Evolutionary conservation across 1,140 invertebrate species (phyloP).

Genomic region (Chrysomallon squamiferum): DNA sequence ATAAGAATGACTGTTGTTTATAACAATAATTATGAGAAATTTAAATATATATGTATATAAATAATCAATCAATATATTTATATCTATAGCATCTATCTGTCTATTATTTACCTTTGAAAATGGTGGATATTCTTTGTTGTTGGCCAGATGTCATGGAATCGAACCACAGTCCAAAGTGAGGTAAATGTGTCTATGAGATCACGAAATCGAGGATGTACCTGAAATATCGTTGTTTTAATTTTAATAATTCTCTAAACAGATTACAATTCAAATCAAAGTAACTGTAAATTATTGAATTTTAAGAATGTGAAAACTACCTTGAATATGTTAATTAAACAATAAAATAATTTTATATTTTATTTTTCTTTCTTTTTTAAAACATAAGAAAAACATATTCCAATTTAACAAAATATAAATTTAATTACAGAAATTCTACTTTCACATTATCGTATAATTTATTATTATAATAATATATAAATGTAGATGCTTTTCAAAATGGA

Average conservation of each 20-base stretch:
- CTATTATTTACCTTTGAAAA: constrained; percentile 52
- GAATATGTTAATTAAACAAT: neutral
- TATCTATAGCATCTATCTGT: too few species aligned
- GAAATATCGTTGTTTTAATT: constrained; percentile 16
- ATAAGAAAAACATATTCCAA: neutral
- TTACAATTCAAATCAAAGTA: neutral
- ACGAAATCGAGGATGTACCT: constrained; percentile 54
- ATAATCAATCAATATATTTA: too few species aligned
- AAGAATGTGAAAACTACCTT: neutral
- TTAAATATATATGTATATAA: too few species aligned
- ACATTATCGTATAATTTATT: too few species aligned
- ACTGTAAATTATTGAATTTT: neutral
- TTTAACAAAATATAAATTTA: neutral
- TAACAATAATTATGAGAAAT: too few species aligned
- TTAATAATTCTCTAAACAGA: constrained; percentile 5
- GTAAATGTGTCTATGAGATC: constrained; percentile 46
- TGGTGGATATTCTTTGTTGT: constrained; percentile 42
- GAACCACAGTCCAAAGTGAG: constrained; percentile 43
- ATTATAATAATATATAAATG: too few species aligned
- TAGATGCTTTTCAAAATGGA: too few species aligned
- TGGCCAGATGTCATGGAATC: constrained; percentile 56
- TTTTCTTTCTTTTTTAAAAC: neutral
- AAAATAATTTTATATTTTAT: neutral
- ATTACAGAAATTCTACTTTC: too few species aligned
- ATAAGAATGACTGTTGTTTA: too few species aligned